Base-by-base conservation (phyloP, 2,797 vertebrate species). In the Todus mexicanus region DNA sequence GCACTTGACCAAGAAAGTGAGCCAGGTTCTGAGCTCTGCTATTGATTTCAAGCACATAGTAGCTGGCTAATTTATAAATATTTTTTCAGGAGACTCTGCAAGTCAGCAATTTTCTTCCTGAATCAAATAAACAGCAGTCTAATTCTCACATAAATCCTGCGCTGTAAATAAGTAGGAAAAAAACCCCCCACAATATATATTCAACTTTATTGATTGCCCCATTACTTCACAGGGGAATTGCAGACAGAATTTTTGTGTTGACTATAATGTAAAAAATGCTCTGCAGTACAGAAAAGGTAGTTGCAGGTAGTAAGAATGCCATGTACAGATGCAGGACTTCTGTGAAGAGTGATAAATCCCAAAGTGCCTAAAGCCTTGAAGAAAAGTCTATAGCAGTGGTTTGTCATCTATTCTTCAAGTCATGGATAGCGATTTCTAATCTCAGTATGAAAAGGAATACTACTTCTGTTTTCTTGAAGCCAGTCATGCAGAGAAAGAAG, bases 361-460 rank as follows among this genome's bases (percentile, higher is more conserved):
- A 78, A 79, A 22, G 75, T 69, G 53, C 83, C 79, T 82, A 73
- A 91, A 90, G 66, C 69, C n/a, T 92, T 93, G 82, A 92, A 75
- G 66, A 87, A 50, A 89, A 56, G 79, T 71, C 47, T 89, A 80
- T 77, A 91, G 47, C 50, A 35, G 70, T 57, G 75, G 69, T 84
- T 91, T 94, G 35, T 73, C 57, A 89, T 92, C 74, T 89, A 11
- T 48, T 70, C 60, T 71, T 95, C 91, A 23, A 91, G 40, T 33
- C 37, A 37, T 84, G 84, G 87, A 76, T 89, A 93, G 56, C 92
- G 92, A 96, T 97, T 96, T 96, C 94, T 92, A 95, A 93, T 94
- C 93, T 92, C 33, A 53, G 57, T 64, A 79, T 47, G 43, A 66
- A 81, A 96, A 90, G 26, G 43, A 92, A 79, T 37, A 37, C 17